A percentile compares a stretch with the other conserved stretches of the same genome.
Conservation (phyloP, 2,888 invertebrate genomes). For the Catocala fraxini region DNA sequence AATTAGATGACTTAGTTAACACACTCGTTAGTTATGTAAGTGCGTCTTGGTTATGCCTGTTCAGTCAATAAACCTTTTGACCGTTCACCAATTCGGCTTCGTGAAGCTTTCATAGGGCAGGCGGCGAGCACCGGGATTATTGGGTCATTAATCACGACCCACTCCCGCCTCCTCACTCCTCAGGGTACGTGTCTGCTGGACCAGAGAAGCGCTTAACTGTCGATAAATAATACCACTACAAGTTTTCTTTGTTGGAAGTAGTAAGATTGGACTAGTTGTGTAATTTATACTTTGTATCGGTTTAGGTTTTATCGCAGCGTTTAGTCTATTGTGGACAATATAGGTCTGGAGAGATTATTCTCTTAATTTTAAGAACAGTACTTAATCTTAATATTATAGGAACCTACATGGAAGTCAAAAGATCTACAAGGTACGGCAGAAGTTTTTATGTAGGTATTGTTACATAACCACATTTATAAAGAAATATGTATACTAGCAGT, state of each 20-base stretch:
- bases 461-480: too few species aligned
- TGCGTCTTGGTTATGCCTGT: conserved; percentile 66
- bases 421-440: too few species aligned
- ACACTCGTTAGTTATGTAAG: conserved; percentile 51
- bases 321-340: neutral
- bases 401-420: too few species aligned
- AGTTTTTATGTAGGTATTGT: too few species aligned
- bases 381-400: too few species aligned
- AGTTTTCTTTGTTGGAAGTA: conserved; percentile 25
- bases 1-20: conserved; percentile 41
- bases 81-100: conserved; percentile 87
- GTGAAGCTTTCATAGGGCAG: conserved; percentile 81
- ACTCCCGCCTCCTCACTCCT: conserved; percentile 48
- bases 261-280: conserved; percentile 7
- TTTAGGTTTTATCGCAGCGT: neutral
- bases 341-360: too few species aligned
- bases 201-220: conserved; percentile 44
- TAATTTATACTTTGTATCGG: neutral
- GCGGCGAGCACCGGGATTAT: conserved; percentile 78
- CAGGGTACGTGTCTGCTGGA: conserved; percentile 41
- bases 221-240: conserved; percentile 48
- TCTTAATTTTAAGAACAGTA: too few species aligned
- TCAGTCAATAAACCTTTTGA: conserved; percentile 86
- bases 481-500: too few species aligned
- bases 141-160: conserved; percentile 85